A percentile compares a stretch with the other conserved stretches of the same genome.
Evolutionary conservation across 2,113 vertebrate species (phyloP).

Genomic region (Emydura subglobosa): DNA sequence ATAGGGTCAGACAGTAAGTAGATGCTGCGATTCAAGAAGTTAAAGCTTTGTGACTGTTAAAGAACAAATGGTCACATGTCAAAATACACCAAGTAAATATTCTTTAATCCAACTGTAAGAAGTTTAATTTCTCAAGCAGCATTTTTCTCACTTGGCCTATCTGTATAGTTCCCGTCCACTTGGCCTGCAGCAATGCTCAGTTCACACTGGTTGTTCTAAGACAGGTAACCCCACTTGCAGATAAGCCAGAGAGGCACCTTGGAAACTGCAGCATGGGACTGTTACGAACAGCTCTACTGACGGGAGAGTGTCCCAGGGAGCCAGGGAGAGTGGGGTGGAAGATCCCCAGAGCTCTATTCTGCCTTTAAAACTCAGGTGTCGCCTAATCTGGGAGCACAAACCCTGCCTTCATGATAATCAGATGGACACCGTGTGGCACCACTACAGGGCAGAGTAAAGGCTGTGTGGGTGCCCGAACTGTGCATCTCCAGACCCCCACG

Average conservation of each 20-base stretch:
- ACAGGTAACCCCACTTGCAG: not conserved
- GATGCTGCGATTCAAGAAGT: not conserved
- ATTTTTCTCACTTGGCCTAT: not conserved
- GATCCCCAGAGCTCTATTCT: not conserved
- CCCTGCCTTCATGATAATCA: not conserved
- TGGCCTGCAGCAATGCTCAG: not conserved
- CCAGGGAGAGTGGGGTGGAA: not conserved
- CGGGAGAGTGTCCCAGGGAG: not conserved
- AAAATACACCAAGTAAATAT: not conserved
- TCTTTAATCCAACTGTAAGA: not conserved
- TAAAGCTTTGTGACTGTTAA: not conserved
- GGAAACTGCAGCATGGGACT: not conserved
- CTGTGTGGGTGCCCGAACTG: fast-evolving
- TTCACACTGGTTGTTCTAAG: not conserved
- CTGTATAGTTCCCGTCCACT: not conserved
- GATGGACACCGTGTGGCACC: not conserved
- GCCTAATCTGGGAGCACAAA: not conserved
- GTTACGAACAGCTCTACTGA: not conserved
- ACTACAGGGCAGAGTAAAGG: not conserved
- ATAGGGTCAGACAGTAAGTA: not conserved
- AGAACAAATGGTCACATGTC: not conserved
- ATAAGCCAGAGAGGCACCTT: not conserved
- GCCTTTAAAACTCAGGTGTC: not conserved
- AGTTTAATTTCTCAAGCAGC: not conserved
- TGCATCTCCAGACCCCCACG: not conserved